Conservation (phyloP, 1,140 invertebrate genomes). For the Drosophila repletoides region DNA sequence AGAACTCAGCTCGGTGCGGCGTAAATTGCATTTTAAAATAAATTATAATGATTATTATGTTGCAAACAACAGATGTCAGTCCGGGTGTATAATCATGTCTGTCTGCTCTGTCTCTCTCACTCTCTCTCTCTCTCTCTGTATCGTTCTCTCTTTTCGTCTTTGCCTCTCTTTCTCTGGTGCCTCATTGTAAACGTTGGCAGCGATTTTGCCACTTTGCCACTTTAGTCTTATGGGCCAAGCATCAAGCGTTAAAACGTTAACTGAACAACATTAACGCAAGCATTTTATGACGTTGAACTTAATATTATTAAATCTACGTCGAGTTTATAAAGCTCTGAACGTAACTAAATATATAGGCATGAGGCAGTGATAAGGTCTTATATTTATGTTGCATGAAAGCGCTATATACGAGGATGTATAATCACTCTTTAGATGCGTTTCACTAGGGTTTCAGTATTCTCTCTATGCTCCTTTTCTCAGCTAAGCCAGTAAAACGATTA, state of each 20-base stretch:
- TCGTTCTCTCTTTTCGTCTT: neutral
- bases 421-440: too few species aligned
- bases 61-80: constrained; percentile 77
- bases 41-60: constrained; percentile 80
- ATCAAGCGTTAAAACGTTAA: constrained; percentile 76
- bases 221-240: constrained; percentile 67
- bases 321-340: constrained; percentile 66
- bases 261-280: constrained; percentile 74
- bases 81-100: constrained; percentile 27
- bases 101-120: constrained; percentile 9
- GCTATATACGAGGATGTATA: too few species aligned
- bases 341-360: neutral
- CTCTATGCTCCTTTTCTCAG: too few species aligned
- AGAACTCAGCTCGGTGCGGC: constrained; percentile 31
- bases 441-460: too few species aligned
- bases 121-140: neutral
- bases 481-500: too few species aligned
- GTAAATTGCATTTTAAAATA: constrained; percentile 80
- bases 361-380: neutral
- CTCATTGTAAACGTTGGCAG: constrained; percentile 40
- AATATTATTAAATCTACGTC: constrained; percentile 74
- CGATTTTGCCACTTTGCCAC: constrained; percentile 61
- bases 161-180: neutral
- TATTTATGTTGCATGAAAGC: neutral
- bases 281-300: constrained; percentile 76